Percentiles rank a stretch among this genome's conserved stretches.
Evolutionary conservation across 2,888 invertebrate genomes (phyloP).

Genomic region (Parnassius smintheus): DNA sequence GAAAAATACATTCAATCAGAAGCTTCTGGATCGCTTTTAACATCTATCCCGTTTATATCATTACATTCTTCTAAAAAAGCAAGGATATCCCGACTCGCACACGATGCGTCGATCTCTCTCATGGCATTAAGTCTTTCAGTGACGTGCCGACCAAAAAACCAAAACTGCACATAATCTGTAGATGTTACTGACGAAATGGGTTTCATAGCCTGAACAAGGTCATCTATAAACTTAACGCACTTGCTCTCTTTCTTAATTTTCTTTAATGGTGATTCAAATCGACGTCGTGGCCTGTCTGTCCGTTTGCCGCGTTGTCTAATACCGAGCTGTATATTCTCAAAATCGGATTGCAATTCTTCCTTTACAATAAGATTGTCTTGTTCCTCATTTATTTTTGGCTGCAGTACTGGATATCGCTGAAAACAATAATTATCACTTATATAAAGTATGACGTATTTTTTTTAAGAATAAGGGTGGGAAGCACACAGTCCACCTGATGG

Average conservation of each 20-base stretch:
- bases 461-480: too few relatives aligned
- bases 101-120: slow-evolving; percentile 53
- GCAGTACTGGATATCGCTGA: slow-evolving; percentile 37
- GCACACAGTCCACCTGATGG: too few relatives aligned
- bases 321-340: slow-evolving; percentile 37
- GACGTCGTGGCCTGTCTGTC: slow-evolving; percentile 56
- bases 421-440: slow-evolving; percentile 21
- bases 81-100: slow-evolving; percentile 55
- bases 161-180: slow-evolving; percentile 42
- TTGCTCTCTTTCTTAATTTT: slow-evolving; percentile 40
- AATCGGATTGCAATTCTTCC: slow-evolving; percentile 47
- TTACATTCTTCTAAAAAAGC: slow-evolving; percentile 39
- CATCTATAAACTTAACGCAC: slow-evolving; percentile 57
- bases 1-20: slow-evolving; percentile 6
- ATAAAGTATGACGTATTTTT: too few relatives aligned
- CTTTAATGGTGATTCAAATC: slow-evolving; percentile 27
- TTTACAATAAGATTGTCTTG: slow-evolving; percentile 42
- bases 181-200: slow-evolving; percentile 43
- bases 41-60: slow-evolving; percentile 2
- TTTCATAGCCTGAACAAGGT: slow-evolving; percentile 57
- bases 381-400: slow-evolving; percentile 32
- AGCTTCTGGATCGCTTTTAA: slow-evolving; percentile 15
- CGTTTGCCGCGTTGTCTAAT: slow-evolving; percentile 55
- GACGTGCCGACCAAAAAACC: slow-evolving; percentile 68
- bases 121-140: slow-evolving; percentile 58